These are phyloP conservation scores for Phragmatobia fuliginosa DNA, from an alignment of 2,888 invertebrate genomes.

Conservation along the genomic window DNA sequence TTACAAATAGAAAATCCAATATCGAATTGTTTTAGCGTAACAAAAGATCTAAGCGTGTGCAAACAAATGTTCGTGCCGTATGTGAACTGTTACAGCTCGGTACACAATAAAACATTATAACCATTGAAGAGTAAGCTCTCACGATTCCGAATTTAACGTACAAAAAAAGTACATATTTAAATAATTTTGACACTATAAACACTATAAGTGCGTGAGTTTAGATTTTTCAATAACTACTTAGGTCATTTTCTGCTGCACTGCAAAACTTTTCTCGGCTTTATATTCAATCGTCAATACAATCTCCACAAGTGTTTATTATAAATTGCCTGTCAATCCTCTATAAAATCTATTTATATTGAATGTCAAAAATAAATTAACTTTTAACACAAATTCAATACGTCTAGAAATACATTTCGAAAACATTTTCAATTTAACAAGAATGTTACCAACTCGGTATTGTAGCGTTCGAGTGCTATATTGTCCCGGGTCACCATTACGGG, in stretches of 20 bases:
- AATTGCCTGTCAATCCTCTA: neutral
- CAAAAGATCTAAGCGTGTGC: neutral
- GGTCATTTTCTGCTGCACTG: too few species aligned
- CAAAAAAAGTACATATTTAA: too few species aligned
- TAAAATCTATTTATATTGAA: neutral
- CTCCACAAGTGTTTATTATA: too few species aligned
- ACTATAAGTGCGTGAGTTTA: too few species aligned
- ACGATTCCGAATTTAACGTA: too few species aligned
- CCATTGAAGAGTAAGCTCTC: neutral
- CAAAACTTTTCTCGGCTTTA: too few species aligned
- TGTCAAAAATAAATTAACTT: neutral
- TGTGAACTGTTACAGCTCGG: neutral
- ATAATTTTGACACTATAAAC: too few species aligned
- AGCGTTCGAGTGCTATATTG: constrained; percentile 1
- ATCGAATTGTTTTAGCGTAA: neutral
- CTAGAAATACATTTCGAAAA: neutral
- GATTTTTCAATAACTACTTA: too few species aligned
- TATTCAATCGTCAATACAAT: too few species aligned
- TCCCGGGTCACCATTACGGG: constrained; percentile 7
- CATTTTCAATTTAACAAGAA: constrained; percentile 12
- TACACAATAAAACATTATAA: neutral
- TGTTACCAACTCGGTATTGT: neutral
- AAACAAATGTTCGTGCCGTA: neutral
- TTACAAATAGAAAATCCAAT: neutral
- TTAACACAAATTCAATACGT: neutral